phyloP scores from a whole-genome alignment of 1,140 invertebrate genomes.

The Nephila pilipes region DNA sequence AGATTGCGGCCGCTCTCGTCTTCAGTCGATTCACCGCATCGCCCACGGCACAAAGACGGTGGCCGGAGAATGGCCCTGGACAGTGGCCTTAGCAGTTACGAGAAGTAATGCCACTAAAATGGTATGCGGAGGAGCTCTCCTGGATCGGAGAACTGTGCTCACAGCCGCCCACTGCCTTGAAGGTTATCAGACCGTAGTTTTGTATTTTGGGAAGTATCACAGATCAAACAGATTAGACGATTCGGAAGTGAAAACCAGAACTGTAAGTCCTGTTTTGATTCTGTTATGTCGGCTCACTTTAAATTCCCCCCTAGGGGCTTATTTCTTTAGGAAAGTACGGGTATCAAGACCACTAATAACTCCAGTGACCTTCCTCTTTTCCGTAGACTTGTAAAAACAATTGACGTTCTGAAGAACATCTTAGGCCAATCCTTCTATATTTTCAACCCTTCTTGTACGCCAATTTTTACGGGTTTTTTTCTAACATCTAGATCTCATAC shows the following conservation, averaged over 20 bases:
- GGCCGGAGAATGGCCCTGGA: slow-evolving; percentile 45
- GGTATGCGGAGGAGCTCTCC: slow-evolving; percentile 91
- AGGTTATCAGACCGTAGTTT: slow-evolving; percentile 1
- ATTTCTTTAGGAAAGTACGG: too few relatives aligned
- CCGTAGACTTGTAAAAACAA: too few relatives aligned
- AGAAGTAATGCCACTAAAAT: background rate
- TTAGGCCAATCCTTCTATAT: too few relatives aligned
- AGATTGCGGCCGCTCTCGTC: slow-evolving; percentile 22
- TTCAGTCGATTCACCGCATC: background rate
- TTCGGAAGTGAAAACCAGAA: background rate
- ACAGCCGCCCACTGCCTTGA: slow-evolving; percentile 81
- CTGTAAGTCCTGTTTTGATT: too few relatives aligned
- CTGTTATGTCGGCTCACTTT: too few relatives aligned
- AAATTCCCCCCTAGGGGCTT: too few relatives aligned
- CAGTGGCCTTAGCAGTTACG: background rate
- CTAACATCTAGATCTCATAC: too few relatives aligned
- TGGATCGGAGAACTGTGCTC: slow-evolving; percentile 93
- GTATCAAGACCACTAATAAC: too few relatives aligned
- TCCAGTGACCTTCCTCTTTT: too few relatives aligned
- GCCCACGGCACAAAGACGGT: background rate
- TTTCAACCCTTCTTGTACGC: too few relatives aligned
- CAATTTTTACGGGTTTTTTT: too few relatives aligned
- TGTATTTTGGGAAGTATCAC: slow-evolving; percentile 47
- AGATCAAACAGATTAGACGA: background rate
- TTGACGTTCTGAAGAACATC: too few relatives aligned